Conservation (phyloP, 2,113 vertebrate species). For the Mobula birostris region DNA sequence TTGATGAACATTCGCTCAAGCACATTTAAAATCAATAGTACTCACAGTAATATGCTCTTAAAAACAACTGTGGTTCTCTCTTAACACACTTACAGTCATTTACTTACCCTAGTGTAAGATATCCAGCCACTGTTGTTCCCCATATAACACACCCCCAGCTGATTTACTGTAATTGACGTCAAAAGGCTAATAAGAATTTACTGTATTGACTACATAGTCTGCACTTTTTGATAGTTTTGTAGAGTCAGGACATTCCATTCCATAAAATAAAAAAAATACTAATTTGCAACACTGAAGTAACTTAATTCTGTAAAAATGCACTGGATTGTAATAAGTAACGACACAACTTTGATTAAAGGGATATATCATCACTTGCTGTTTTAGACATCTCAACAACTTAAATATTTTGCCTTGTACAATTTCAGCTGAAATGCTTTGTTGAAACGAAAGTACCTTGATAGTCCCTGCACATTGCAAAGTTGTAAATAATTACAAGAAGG, state of each 20-base stretch:
- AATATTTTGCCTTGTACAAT: neutral
- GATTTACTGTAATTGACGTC: neutral
- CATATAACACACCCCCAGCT: neutral
- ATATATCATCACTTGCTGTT: neutral
- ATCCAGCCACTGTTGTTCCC: neutral
- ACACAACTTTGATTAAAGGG: neutral
- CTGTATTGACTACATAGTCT: neutral
- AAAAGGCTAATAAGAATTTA: neutral
- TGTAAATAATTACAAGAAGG: neutral
- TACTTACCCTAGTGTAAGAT: neutral
- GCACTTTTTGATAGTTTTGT: neutral
- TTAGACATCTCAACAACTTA: neutral
- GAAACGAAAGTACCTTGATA: neutral
- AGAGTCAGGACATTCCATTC: neutral
- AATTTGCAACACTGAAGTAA: neutral
- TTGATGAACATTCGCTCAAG: neutral
- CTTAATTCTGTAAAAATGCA: neutral
- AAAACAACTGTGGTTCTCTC: neutral
- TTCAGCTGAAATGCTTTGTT: neutral
- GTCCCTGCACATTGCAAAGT: neutral
- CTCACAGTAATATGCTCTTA: neutral
- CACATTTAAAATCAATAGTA: neutral
- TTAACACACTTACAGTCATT: neutral
- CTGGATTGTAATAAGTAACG: neutral
- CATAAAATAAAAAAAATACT: neutral